These are phyloP conservation scores for Dinocampus coccinellae DNA, from an alignment of 2,888 invertebrate species.

Conservation along the genomic window DNA sequence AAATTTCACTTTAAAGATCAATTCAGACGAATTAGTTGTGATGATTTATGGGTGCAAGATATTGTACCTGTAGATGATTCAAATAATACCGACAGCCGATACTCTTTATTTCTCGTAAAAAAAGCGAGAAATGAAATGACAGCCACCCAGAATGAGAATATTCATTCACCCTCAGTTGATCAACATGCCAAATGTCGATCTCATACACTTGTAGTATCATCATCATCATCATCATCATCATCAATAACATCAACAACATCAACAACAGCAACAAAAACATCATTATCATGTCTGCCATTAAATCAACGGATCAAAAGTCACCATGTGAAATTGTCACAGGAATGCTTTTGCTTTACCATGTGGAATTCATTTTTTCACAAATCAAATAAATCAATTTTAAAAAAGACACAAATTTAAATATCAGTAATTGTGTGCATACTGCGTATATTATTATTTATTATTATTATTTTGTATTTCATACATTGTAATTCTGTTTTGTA, in stretches of 20 bases:
- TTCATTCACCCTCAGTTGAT: background rate
- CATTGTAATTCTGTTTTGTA: background rate
- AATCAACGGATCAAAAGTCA: background rate
- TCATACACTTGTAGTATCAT: background rate
- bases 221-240: background rate
- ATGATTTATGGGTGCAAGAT: slow-evolving; percentile 45
- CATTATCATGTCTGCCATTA: slow-evolving; percentile 28
- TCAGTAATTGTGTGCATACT: background rate
- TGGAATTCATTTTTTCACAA: slow-evolving; percentile 46
- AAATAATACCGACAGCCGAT: slow-evolving; percentile 41
- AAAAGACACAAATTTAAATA: background rate
- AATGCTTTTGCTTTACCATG: slow-evolving; percentile 54
- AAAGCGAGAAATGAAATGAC: background rate
- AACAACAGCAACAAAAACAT: background rate
- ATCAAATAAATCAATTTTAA: background rate
- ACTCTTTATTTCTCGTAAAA: slow-evolving; percentile 49
- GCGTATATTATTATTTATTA: background rate
- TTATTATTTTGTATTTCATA: background rate
- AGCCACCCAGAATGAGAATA: background rate
- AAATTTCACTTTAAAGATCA: background rate
- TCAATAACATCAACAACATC: slow-evolving; percentile 7
- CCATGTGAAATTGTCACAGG: background rate
- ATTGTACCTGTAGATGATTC: slow-evolving; percentile 29
- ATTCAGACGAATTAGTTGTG: slow-evolving; percentile 39
- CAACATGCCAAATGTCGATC: background rate